phyloP scores from a whole-genome alignment of 2,797 vertebrate species.

The Balearica regulorum region DNA sequence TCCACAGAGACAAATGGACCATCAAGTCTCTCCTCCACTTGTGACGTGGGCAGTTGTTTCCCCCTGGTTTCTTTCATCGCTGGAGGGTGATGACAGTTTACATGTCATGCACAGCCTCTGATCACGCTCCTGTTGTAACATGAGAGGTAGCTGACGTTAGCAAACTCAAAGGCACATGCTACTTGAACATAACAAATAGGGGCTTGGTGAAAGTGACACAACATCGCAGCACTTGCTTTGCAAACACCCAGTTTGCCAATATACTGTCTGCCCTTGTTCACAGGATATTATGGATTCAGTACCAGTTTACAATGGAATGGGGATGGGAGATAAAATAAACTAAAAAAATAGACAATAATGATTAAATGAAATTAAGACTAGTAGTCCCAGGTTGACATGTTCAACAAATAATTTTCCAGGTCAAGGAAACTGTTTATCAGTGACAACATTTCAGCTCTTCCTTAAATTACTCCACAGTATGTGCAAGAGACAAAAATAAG shows the following conservation, averaged over 20 bases:
- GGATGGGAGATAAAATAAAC: neutral
- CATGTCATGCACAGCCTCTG: neutral
- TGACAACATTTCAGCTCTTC: neutral
- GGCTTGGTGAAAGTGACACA: neutral
- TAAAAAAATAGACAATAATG: neutral
- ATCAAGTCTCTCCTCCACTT: neutral
- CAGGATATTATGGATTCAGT: neutral
- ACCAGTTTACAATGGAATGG: neutral
- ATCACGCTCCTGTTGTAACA: neutral
- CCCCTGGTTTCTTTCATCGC: neutral
- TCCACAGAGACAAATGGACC: neutral
- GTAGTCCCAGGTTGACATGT: neutral
- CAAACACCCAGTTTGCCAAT: neutral
- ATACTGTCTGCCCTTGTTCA: neutral
- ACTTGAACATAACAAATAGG: neutral
- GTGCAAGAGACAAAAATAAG: neutral
- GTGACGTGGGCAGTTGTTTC: neutral
- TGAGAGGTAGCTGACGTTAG: neutral
- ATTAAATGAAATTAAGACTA: neutral
- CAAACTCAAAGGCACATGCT: neutral
- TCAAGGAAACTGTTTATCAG: neutral
- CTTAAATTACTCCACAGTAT: neutral
- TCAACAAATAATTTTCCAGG: neutral
- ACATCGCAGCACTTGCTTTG: neutral
- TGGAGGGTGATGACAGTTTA: slow-evolving; percentile 1